Conservation (phyloP, 2,113 vertebrate genomes). For the Isichthys henryi region DNA sequence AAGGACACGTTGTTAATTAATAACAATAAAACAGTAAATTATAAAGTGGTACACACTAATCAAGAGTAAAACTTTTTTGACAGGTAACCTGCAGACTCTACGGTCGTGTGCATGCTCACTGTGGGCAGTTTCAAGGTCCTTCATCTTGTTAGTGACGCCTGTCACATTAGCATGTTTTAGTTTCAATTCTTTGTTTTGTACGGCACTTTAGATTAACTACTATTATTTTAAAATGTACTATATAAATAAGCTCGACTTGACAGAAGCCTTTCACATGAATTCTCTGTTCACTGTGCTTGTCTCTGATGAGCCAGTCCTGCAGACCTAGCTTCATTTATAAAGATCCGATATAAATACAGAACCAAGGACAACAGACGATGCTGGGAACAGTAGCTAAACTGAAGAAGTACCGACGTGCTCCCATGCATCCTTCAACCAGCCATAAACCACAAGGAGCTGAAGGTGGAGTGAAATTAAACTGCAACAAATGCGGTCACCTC, state of each 20-base stretch:
- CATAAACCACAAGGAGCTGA: neutral
- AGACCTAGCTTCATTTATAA: neutral
- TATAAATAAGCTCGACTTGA: neutral
- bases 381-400: neutral
- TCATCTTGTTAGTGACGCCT: neutral
- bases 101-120: neutral
- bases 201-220: neutral
- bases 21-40: neutral
- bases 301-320: neutral
- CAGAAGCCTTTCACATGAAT: neutral
- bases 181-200: neutral
- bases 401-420: neutral
- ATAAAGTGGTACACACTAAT: neutral
- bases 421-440: neutral
- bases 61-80: neutral
- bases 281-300: neutral
- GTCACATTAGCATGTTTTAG: neutral
- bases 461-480: neutral
- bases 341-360: neutral
- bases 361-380: neutral
- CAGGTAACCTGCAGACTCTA: neutral
- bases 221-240: neutral
- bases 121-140: neutral
- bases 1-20: neutral
- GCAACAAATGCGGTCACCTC: neutral